These are phyloP conservation scores for Lordiphosa clarofinis DNA, from an alignment of 1,140 invertebrate genomes.

Conservation along the genomic window DNA sequence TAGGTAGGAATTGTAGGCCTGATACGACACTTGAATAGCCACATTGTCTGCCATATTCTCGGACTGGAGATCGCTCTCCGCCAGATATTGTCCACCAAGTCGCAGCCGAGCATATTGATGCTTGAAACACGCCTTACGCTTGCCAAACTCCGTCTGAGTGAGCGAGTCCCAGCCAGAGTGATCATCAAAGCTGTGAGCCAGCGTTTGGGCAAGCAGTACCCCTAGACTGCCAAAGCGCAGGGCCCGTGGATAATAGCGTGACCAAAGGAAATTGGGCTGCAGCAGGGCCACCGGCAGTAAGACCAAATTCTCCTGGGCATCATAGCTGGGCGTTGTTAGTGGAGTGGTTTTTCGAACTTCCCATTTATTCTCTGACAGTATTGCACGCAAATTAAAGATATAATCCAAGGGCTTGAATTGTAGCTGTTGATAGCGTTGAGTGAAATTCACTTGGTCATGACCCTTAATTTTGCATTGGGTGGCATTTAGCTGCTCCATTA, in stretches of 20 bases:
- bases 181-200: conserved; percentile 84
- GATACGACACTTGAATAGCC: conserved; percentile 83
- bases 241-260: conserved; percentile 61
- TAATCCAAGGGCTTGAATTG: conserved; percentile 40
- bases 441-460: conserved; percentile 46
- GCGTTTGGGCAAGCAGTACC: conserved; percentile 83
- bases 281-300: conserved; percentile 52
- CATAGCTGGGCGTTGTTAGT: conserved; percentile 25
- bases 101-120: conserved; percentile 59
- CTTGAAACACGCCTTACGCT: conserved; percentile 57
- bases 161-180: conserved; percentile 49
- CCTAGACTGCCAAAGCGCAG: conserved; percentile 82
- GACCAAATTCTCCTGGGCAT: conserved; percentile 38
- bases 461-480: conserved; percentile 46
- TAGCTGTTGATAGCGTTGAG: conserved; percentile 30
- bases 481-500: conserved; percentile 49
- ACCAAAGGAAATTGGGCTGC: conserved; percentile 72
- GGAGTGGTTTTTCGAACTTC: background rate
- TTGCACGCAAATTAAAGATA: conserved; percentile 43
- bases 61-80: conserved; percentile 84
- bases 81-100: conserved; percentile 80
- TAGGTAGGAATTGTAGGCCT: conserved; percentile 80
- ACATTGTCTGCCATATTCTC: conserved; percentile 87
- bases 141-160: conserved; percentile 38
- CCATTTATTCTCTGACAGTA: conserved; percentile 15